Evolutionary conservation across 2,113 vertebrate species (phyloP).

Genomic region (Rallus limicola): DNA sequence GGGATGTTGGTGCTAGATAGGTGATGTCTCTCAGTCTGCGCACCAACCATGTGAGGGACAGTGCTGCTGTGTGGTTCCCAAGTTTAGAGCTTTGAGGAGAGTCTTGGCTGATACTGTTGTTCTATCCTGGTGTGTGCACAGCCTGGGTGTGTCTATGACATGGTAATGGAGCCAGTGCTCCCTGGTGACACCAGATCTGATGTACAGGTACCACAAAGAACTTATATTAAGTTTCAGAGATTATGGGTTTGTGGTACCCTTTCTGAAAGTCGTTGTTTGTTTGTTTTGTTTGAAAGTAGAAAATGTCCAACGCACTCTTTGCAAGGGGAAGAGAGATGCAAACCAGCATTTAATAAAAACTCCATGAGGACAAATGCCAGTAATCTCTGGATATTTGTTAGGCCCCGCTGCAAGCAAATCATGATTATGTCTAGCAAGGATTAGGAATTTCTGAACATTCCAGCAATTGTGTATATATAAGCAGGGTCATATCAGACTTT

Average conservation of each 20-base stretch:
- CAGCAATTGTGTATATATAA: background rate
- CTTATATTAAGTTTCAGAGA: fast-evolving
- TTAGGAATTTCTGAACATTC: background rate
- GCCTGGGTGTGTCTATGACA: no score
- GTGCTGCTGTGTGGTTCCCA: background rate
- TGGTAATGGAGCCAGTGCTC: no score
- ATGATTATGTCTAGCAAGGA: background rate
- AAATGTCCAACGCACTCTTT: background rate
- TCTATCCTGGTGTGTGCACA: background rate
- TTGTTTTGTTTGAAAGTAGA: background rate
- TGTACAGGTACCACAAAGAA: background rate
- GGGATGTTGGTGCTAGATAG: background rate
- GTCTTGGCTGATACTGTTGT: background rate
- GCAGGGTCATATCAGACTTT: background rate
- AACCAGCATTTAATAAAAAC: background rate
- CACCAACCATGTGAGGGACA: no score
- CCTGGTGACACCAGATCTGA: background rate
- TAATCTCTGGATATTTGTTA: background rate
- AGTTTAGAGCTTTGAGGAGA: background rate
- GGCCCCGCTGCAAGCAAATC: background rate
- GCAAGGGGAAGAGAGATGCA: background rate
- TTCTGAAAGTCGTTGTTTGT: background rate
- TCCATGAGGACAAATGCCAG: background rate
- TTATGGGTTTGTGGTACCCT: background rate
- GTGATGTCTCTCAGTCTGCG: background rate